Evolutionary conservation across 2,888 invertebrate genomes (phyloP).

Genomic region (Notocelia uddmanniana): DNA sequence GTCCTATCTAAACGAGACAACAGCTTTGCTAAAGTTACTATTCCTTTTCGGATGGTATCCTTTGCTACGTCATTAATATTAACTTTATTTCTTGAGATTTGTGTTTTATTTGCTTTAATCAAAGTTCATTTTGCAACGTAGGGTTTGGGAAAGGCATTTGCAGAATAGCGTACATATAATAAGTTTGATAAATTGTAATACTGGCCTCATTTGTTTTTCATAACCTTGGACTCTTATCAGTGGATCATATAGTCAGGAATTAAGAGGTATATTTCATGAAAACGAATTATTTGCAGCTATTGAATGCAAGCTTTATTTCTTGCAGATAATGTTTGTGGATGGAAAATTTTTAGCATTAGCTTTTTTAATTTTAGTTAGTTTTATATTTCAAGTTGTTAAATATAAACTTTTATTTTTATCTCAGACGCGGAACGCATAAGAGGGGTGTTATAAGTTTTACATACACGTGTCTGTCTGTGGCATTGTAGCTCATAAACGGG

Average conservation of each 20-base stretch:
- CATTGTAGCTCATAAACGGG: too few relatives aligned
- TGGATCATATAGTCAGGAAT: slow-evolving; percentile 10
- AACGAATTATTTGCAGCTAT: background rate
- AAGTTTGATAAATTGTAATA: slow-evolving; percentile 20
- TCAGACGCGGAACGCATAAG: too few relatives aligned
- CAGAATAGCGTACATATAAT: too few relatives aligned
- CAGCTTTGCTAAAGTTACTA: background rate
- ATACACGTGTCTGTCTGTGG: too few relatives aligned
- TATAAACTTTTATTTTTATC: too few relatives aligned
- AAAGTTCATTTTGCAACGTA: slow-evolving; percentile 2
- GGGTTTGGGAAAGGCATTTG: slow-evolving; percentile 5
- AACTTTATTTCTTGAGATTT: background rate
- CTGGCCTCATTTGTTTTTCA: slow-evolving; percentile 19
- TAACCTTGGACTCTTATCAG: slow-evolving; percentile 24
- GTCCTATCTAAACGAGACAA: background rate
- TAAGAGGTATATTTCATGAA: background rate
- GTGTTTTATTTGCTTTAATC: background rate
- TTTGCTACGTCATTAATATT: background rate
- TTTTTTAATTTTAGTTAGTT: too few relatives aligned
- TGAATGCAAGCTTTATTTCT: slow-evolving; percentile 1
- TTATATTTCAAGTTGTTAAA: too few relatives aligned
- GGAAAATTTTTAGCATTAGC: background rate
- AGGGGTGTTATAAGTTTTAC: too few relatives aligned
- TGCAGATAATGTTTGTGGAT: background rate
- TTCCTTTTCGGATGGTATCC: background rate